A percentile compares a stretch with the other conserved stretches of the same genome.
These are phyloP conservation scores for Salvator merianae DNA, from an alignment of 2,113 vertebrate genomes.

Conservation along the genomic window DNA sequence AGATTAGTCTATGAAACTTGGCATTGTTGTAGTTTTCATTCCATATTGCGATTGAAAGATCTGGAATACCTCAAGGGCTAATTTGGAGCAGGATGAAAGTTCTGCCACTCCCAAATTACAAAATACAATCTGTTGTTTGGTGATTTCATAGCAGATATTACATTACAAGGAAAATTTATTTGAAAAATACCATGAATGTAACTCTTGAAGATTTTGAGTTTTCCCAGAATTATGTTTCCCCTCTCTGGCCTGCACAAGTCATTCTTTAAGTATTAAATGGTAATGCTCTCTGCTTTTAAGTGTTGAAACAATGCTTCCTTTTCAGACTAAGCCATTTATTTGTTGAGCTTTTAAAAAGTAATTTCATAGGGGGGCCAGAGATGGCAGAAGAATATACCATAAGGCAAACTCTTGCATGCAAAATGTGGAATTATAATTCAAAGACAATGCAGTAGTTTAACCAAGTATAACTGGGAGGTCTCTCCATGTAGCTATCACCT, in stretches of 20 bases:
- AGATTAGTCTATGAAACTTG: background rate
- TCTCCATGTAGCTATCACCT: slow-evolving; percentile 62
- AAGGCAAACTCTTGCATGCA: slow-evolving; percentile 5
- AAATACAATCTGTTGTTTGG: background rate
- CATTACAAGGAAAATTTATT: background rate
- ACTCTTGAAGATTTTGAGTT: background rate
- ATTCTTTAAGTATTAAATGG: background rate
- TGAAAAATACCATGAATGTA: background rate
- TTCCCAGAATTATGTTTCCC: too few relatives aligned
- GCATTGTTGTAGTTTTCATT: background rate
- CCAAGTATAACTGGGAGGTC: slow-evolving; percentile 21
- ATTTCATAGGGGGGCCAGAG: background rate
- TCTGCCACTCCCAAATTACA: background rate
- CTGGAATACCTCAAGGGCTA: background rate
- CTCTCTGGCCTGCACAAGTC: background rate
- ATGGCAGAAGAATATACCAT: background rate
- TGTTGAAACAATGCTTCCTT: slow-evolving; percentile 6
- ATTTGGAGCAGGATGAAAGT: too few relatives aligned
- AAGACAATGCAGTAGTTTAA: slow-evolving; percentile 25
- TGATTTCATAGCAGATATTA: background rate
- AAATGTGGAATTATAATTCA: slow-evolving; percentile 14
- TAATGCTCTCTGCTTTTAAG: background rate
- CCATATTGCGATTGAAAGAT: background rate
- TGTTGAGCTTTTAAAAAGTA: background rate
- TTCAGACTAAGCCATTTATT: background rate